Conservation (phyloP, 1,140 invertebrate genomes). For the Luehdorfia chinensis region DNA sequence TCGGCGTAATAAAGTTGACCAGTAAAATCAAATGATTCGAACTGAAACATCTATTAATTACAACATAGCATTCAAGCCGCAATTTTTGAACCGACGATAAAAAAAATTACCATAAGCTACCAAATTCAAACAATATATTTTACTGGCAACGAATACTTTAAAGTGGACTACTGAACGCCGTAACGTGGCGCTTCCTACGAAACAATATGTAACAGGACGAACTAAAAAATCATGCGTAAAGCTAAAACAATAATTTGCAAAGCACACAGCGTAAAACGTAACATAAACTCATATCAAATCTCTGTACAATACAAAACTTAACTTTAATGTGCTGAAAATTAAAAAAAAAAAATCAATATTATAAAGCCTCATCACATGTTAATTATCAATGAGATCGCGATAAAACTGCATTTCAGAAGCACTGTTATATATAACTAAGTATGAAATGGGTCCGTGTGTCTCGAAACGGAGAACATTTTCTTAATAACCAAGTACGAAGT, state of each 20-base stretch:
- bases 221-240: slow-evolving; percentile 25
- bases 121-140: slow-evolving; percentile 7
- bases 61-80: no score
- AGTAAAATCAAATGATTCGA: slow-evolving; percentile 23
- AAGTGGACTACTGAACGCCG: not conserved
- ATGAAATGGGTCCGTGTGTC: no score
- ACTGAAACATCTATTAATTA: no score
- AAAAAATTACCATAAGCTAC: not conserved
- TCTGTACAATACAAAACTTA: slow-evolving; percentile 58
- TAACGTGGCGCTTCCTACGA: slow-evolving; percentile 23
- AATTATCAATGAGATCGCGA: slow-evolving; percentile 63
- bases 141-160: slow-evolving; percentile 13
- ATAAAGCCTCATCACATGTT: slow-evolving; percentile 59
- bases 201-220: slow-evolving; percentile 8
- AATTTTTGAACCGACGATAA: not conserved
- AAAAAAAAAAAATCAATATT: slow-evolving; percentile 37
- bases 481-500: no score
- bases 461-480: no score
- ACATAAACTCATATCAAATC: slow-evolving; percentile 50
- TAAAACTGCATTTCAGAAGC: slow-evolving; percentile 28
- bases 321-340: slow-evolving; percentile 43
- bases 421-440: slow-evolving; percentile 1
- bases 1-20: slow-evolving; percentile 12
- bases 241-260: slow-evolving; percentile 27
- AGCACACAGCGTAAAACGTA: slow-evolving; percentile 39